Evolutionary conservation across 2,797 vertebrate species (phyloP), one percentile per base, ranked within the genome.

Genomic region (Muraenolepis orangiensis): DNA sequence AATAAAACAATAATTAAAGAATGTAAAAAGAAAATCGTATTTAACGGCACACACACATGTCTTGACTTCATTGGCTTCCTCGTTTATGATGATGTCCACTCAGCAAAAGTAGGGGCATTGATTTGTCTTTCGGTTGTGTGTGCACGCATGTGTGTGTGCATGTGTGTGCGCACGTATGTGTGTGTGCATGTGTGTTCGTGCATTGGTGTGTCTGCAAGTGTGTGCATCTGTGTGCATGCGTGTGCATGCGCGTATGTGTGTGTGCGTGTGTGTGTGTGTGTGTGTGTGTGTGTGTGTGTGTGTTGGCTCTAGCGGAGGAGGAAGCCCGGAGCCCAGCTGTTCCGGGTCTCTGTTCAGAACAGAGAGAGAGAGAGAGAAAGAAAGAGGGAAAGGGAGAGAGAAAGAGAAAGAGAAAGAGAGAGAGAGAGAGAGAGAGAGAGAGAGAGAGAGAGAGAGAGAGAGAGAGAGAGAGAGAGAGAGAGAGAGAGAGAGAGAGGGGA

Each of bases 281-380:
- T 77, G 74, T 72, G 72, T 75, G 76, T 14, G 34, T 23, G 36
- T 18, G 20, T 28, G 34, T 42, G 4, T 76, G 69, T 66, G 77
- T 85, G 81, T 74, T 69, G 75, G 83, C 79, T 76, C 76, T 81
- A 87, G 77, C 20, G 69, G 72, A 72, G 69, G 72, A 72, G 20
- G 32, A n/a, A 40, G 69, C 75, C 78, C 42, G 68, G 69, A 74
- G 82, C 76, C 38, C 78, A 83, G 79, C 82, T 85, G 88, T 88
- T 83, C 73, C 74, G 77, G 86, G 76, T 79, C 87, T 87, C 89
- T 87, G 86, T 77, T 28, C 70, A 74, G 67, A 78, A 78, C 72
- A 78, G 80, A 86, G 81, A 57, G 18, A n/a, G n/a, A n/a, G n/a
- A n/a, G n/a, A n/a, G n/a, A n/a, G n/a, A n/a, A n/a, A n/a, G n/a